A percentile compares a stretch with the other conserved stretches of the same genome.
Conservation (phyloP, 2,113 vertebrate genomes). For the zebrafish (Danio rerio) region GRCz12tu NC_133181.1:51400501-51401000, state of each 20-base stretch:
- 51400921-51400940: constrained; percentile 24
- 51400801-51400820: constrained; percentile 31
- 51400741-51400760: constrained; percentile 35
- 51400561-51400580: no score
- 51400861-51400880: neutral
- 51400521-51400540: no score
- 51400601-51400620: no score
- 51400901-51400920: constrained; percentile 30
- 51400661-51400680: neutral
- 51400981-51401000: constrained; percentile 23
- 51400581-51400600: no score
- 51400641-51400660: no score
- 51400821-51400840: constrained; percentile 2
- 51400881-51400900: constrained; percentile 19
- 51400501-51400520: no score
- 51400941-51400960: constrained; percentile 44
- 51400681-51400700: constrained; percentile 36
- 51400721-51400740: constrained; percentile 29
- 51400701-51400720: constrained; percentile 49
- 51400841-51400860: constrained; percentile 21
- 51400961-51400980: constrained; percentile 27
- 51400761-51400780: constrained; percentile 43
- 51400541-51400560: no score
- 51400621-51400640: no score
- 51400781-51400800: constrained; percentile 17